Evolutionary conservation across 2,888 invertebrate genomes (phyloP).

Genomic region (Coremacera marginata): DNA sequence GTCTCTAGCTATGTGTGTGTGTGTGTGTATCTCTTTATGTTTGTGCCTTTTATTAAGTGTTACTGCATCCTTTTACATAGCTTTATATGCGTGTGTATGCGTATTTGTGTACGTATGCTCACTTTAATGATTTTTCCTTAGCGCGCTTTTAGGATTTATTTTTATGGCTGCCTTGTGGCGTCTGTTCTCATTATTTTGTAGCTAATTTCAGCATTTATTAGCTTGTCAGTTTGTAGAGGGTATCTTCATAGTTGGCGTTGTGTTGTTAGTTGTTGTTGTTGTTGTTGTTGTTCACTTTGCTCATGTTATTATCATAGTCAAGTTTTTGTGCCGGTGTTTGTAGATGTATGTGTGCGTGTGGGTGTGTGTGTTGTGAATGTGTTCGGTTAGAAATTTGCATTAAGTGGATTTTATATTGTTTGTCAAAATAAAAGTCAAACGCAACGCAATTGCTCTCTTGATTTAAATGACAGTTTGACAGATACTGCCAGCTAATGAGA

Average conservation of each 20-base stretch:
- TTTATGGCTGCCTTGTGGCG: not conserved
- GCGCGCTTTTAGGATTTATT: constrained; percentile 13
- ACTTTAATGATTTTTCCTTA: constrained; percentile 16
- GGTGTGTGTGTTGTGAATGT: too few relatives aligned
- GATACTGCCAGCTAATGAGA: too few relatives aligned
- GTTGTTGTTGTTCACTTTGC: constrained; percentile 1
- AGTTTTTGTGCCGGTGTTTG: too few relatives aligned
- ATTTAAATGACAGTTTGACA: too few relatives aligned
- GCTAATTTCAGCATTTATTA: constrained; percentile 27
- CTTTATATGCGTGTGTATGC: not conserved
- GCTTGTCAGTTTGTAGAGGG: constrained; percentile 23
- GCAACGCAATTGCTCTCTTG: too few relatives aligned
- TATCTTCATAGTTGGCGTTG: not conserved
- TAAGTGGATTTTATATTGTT: constrained; percentile 1
- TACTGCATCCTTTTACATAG: not conserved
- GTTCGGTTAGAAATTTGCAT: not conserved
- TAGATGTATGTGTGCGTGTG: too few relatives aligned
- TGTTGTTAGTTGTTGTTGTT: not conserved
- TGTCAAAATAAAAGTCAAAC: not conserved
- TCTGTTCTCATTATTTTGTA: not conserved
- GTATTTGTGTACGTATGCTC: not conserved
- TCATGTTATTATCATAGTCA: not conserved
- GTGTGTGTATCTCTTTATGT: not conserved
- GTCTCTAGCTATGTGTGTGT: too few relatives aligned
- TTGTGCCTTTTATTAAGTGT: not conserved